These are phyloP conservation scores for Cheilinus undulatus DNA, from an alignment of 2,113 vertebrate species.

Conservation along the genomic window DNA sequence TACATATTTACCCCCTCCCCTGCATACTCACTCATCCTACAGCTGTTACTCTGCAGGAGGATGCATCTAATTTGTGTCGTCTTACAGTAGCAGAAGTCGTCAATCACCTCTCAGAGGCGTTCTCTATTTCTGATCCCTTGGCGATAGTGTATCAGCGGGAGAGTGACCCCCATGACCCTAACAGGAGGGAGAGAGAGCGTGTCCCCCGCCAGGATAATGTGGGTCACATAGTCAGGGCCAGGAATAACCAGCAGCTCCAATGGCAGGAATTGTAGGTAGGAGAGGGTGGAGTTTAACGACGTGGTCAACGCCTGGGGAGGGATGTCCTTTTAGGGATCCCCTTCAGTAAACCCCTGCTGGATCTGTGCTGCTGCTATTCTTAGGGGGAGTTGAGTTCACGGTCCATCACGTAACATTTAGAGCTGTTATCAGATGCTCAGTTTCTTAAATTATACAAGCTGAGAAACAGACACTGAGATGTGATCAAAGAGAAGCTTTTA, in stretches of 20 bases:
- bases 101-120: background rate
- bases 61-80: conserved; percentile 40
- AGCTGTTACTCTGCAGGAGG: conserved; percentile 7
- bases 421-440: conserved; percentile 12
- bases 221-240: conserved; percentile 75
- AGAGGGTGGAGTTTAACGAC: conserved; percentile 4
- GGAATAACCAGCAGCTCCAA: conserved; percentile 82
- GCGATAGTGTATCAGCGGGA: conserved; percentile 27
- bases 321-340: conserved; percentile 90
- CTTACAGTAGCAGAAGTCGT: conserved; percentile 46
- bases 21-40: conserved; percentile 2
- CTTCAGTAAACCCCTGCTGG: conserved; percentile 28
- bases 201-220: conserved; percentile 56
- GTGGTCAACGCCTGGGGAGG: conserved; percentile 57
- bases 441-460: background rate
- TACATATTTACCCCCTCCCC: background rate
- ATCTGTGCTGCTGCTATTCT: conserved; percentile 66
- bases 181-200: background rate
- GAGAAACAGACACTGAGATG: conserved; percentile 10
- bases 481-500: conserved; percentile 8
- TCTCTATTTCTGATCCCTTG: conserved; percentile 57
- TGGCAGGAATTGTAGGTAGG: conserved; percentile 18
- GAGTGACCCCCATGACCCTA: conserved; percentile 42
- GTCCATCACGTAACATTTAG: conserved; percentile 45
- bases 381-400: conserved; percentile 19